Conservation (phyloP, 2,113 vertebrate genomes). For the Phyllostomus hastatus region DNA sequence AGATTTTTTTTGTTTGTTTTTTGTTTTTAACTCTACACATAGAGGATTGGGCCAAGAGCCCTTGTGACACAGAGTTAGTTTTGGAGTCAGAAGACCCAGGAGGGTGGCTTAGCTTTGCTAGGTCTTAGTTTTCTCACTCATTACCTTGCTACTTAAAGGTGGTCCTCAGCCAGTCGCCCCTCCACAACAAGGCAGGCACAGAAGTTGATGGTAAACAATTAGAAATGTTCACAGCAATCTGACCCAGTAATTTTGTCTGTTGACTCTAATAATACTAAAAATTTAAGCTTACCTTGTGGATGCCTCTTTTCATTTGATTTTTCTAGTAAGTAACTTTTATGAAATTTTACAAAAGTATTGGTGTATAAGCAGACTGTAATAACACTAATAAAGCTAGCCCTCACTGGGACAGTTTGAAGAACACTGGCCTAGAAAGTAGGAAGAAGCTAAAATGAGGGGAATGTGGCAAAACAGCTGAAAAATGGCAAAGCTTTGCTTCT, state of each 20-base stretch:
- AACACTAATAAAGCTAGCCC: background rate
- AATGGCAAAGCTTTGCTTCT: background rate
- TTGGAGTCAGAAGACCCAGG: background rate
- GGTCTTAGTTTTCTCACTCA: background rate
- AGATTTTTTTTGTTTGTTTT: background rate
- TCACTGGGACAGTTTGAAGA: background rate
- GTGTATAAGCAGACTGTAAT: background rate
- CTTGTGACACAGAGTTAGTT: background rate
- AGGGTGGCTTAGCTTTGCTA: background rate
- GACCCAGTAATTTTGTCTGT: background rate
- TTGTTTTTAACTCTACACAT: background rate
- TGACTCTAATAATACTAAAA: background rate
- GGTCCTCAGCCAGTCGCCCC: too few species aligned
- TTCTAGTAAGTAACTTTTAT: background rate
- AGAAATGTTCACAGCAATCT: background rate
- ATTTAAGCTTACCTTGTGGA: background rate
- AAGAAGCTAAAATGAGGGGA: background rate
- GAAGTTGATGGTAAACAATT: background rate
- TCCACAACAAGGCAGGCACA: background rate
- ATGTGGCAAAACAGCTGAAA: background rate
- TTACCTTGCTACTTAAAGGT: background rate
- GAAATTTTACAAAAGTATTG: background rate
- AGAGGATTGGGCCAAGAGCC: background rate
- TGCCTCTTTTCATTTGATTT: background rate
- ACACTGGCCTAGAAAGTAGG: background rate